Conservation (phyloP, 2,888 invertebrate genomes). For the Dasypogon diadema region DNA sequence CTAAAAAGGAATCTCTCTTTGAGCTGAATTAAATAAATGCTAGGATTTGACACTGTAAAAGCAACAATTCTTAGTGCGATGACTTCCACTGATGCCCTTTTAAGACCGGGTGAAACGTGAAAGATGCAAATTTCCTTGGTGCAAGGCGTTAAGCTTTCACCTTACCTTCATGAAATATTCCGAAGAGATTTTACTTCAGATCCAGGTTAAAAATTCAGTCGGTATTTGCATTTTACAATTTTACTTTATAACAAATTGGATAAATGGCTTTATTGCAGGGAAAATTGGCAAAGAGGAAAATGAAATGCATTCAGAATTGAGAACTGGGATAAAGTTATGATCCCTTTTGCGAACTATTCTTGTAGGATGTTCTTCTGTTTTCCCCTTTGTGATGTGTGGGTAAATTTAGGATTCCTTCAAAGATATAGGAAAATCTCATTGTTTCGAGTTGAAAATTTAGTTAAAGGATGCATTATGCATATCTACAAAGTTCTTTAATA, state of each 20-base stretch:
- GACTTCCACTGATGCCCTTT: constrained; percentile 4
- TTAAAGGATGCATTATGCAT: too few relatives aligned
- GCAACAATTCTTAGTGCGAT: constrained; percentile 18
- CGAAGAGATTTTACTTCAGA: constrained; percentile 23
- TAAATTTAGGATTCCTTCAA: too few relatives aligned
- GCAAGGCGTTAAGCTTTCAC: background rate
- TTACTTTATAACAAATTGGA: constrained; percentile 38
- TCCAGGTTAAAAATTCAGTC: constrained; percentile 3
- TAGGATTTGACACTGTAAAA: constrained; percentile 14
- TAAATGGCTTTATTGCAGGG: constrained; percentile 23
- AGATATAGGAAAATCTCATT: too few relatives aligned
- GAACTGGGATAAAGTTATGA: too few relatives aligned
- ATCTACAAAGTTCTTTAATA: too few relatives aligned
- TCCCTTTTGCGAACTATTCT: too few relatives aligned
- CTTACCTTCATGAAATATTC: constrained; percentile 30
- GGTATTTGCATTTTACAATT: constrained; percentile 35
- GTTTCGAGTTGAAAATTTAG: too few relatives aligned
- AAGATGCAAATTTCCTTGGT: constrained; percentile 28
- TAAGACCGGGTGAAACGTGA: constrained; percentile 1
- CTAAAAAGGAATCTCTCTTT: constrained; percentile 1
- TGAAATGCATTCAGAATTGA: too few relatives aligned
- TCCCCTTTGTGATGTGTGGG: too few relatives aligned
- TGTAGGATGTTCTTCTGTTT: too few relatives aligned
- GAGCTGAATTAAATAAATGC: constrained; percentile 37
- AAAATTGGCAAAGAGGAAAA: background rate